Evolutionary conservation across 2,797 vertebrate species (phyloP), one percentile per base, ranked within the genome.

Genomic region (Crossoptilon crossoptilon): DNA sequence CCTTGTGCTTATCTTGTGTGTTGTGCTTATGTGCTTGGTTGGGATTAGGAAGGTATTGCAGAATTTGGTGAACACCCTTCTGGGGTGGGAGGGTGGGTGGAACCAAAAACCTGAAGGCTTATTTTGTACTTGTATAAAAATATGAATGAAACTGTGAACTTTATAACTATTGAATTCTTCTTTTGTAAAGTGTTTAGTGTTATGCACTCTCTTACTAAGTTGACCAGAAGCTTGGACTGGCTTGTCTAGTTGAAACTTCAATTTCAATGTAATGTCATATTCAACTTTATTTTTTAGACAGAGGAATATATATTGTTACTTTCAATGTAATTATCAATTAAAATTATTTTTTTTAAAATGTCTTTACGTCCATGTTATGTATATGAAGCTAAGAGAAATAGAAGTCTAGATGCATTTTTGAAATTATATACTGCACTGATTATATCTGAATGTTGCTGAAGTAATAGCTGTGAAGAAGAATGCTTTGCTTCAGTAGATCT

Each of bases 261-360:
- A 1, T 53, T 88, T 80, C 81, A 29, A 17, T n/a, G 17, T 22
- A 49, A 48, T 60, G 11, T 5, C 7, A 72, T 69, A 63, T 19
- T 72, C 14, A 29, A 4, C 0, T 0, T 35, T n/a, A 11, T 12
- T 68, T 64, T 87, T 88, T 64, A 73, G 13, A 56, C 5, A n/a
- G 60, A 68, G 13, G 1, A 8, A 60, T 84, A 8, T 31, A 10
- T 82, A 41, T 53, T 43, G 6, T 71, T 51, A 77, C 16, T 48
- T 80, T 3, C 58, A 56, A 82, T 88, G 46, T 46, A 0, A 33
- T 56, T 66, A n/a, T 53, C 1, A 48, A 2, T 66, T 62, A 43
- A 27, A 58, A 78, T 39, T 33, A 51, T 31, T 91, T 92, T 68
- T 49, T 49, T 14, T 1, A 11, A 46, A 73, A 31, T 29, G 8